Base-by-base conservation (phyloP, 2,113 vertebrate genomes). In the Excalfactoria chinensis region DNA sequence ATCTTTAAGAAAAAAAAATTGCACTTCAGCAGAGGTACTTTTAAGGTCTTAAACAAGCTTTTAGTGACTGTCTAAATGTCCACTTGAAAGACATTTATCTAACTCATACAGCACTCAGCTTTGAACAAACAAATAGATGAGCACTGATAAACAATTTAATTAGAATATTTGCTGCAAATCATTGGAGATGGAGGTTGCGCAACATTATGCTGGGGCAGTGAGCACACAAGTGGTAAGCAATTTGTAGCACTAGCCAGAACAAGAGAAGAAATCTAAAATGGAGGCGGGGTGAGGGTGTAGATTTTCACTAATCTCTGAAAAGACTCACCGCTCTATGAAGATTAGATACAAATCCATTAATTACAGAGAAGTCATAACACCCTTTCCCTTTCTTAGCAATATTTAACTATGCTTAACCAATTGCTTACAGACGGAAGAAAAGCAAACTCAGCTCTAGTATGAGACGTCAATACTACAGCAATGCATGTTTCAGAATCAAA, bases 401-500 rank as follows among this genome's bases (percentile, higher is more conserved):
- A 26, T 23, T 48, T 46, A 51, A 72, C 28, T 35, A 20, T 51
- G 44, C 51, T 53, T 53, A 53, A 14, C 16, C 9, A 37, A 14
- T 46, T 44, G 49, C 43, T 35, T 46, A 43, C 22, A 0, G 0
- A 48, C 28, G 77, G 32, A 34, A 72, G 43, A 35, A 26, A 77
- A 82, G 56, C 28, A 14, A 55, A 67, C 25, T 26, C 70, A 87
- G 22, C 23, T 88, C 22, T 34, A 26, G 26, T 56, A 21, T 69
- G 40, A 76, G 71, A 73, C 3, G 71, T 62, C 60, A 64, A 44
- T 19, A 43, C 9, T 16, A 26, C 1, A 59, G 34, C 43, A 67
- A 37, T 4, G 28, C 0, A 0, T 32, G 4, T 34, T 49, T 46
- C 62, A 41, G 51, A 75, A 55, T 64, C 22, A 44, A 67, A 74